Evolutionary conservation across 1,140 invertebrate species (phyloP).

Genomic region (Drosophila repleta): DNA sequence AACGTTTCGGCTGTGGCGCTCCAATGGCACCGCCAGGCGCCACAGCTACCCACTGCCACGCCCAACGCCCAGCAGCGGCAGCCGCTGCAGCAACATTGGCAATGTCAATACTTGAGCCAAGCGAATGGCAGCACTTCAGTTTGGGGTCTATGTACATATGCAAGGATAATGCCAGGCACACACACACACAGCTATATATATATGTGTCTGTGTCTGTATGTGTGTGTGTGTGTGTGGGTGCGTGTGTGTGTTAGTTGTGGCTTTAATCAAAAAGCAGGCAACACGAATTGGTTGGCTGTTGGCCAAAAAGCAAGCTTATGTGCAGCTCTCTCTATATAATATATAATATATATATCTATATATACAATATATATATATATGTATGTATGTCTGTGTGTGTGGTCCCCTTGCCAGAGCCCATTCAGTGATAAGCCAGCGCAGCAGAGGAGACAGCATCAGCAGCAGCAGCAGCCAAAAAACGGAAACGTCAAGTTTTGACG

Average conservation of each 20-base stretch:
- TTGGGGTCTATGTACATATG: slow-evolving; percentile 46
- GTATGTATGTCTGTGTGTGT: slow-evolving; percentile 4
- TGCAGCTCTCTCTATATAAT: slow-evolving; percentile 2
- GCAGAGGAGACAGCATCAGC: slow-evolving; percentile 14
- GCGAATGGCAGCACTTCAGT: slow-evolving; percentile 74
- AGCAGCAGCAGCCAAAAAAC: slow-evolving; percentile 39
- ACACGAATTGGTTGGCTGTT: slow-evolving; percentile 34
- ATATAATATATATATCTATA: background rate
- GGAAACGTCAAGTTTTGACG: slow-evolving; percentile 83
- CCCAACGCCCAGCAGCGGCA: too few species aligned
- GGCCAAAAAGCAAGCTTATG: slow-evolving; percentile 9
- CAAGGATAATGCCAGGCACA: slow-evolving; percentile 65
- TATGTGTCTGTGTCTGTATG: background rate
- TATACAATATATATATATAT: background rate
- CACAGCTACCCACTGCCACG: slow-evolving; percentile 17
- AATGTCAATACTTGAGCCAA: slow-evolving; percentile 74
- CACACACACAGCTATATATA: background rate
- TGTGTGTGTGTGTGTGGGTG: background rate
- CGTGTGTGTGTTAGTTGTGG: slow-evolving; percentile 6
- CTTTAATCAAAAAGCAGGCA: slow-evolving; percentile 44
- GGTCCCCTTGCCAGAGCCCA: slow-evolving; percentile 5
- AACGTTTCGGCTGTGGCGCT: slow-evolving; percentile 40
- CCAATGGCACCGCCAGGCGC: slow-evolving; percentile 72
- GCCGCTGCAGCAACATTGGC: slow-evolving; percentile 18
- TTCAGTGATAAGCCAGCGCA: slow-evolving; percentile 34